Percentiles rank a stretch among this genome's conserved stretches.
phyloP scores from a whole-genome alignment of 2,888 invertebrate species.

The Drosophila sordidapex region DNA sequence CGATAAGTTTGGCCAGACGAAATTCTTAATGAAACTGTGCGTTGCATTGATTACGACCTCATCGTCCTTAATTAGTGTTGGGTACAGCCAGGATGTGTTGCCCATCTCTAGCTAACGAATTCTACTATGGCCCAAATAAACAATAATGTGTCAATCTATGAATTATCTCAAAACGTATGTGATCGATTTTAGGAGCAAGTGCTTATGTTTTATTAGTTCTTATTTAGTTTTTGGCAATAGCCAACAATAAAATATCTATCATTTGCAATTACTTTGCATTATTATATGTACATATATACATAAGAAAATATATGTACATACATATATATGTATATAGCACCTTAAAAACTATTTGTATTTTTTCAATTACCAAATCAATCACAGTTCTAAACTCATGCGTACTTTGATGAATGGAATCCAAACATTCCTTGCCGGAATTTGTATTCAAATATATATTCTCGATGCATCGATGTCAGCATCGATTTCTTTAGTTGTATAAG shows the following conservation, averaged over 20 bases:
- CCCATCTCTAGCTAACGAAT: not conserved
- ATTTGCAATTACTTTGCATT: not conserved
- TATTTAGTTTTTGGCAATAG: not conserved
- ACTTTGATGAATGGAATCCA: not conserved
- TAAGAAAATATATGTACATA: not conserved
- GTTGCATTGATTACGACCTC: slow-evolving; percentile 16
- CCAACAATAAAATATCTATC: not conserved
- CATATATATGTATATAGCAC: not conserved
- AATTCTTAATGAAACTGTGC: not conserved
- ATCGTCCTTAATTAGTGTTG: not conserved
- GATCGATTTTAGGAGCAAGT: not conserved
- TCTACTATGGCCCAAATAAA: not conserved
- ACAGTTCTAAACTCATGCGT: not conserved
- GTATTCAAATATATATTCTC: not conserved
- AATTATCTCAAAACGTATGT: slow-evolving; percentile 7
- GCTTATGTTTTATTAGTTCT: not conserved
- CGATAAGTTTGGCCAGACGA: slow-evolving; percentile 1
- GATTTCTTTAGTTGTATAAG: not conserved
- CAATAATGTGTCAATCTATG: not conserved
- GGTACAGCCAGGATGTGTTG: not conserved
- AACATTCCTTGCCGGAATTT: not conserved
- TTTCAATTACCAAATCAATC: not conserved
- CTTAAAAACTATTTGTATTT: not conserved
- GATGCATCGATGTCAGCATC: not conserved
- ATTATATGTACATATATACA: not conserved